These are phyloP conservation scores for Lucilia cuprina DNA, from an alignment of 1,140 invertebrate genomes.

Conservation along the genomic window DNA sequence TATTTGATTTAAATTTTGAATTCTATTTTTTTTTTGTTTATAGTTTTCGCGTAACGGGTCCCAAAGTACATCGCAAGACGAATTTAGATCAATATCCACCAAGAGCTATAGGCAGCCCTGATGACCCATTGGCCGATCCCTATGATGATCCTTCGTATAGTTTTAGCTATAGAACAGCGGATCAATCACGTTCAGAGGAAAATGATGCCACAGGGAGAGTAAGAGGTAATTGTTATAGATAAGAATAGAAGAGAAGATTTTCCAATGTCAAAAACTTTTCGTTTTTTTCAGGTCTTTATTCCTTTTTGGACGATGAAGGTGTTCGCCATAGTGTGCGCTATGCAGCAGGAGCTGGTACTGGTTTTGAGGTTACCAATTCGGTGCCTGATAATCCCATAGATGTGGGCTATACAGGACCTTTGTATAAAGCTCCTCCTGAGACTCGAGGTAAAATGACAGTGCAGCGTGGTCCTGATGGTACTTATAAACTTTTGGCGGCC, in stretches of 20 bases:
- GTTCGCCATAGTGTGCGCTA: slow-evolving; percentile 76
- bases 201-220: slow-evolving; percentile 69
- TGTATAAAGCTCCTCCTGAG: slow-evolving; percentile 55
- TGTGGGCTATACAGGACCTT: slow-evolving; percentile 54
- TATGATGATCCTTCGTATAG: slow-evolving; percentile 76
- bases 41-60: slow-evolving; percentile 72
- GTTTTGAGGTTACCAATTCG: slow-evolving; percentile 75
- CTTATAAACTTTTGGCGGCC: slow-evolving; percentile 71
- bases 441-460: slow-evolving; percentile 57
- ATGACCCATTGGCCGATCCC: slow-evolving; percentile 74
- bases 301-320: slow-evolving; percentile 74
- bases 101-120: slow-evolving; percentile 67
- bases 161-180: slow-evolving; percentile 71
- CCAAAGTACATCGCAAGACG: slow-evolving; percentile 73
- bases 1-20: background rate
- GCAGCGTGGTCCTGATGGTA: slow-evolving; percentile 54
- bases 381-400: slow-evolving; percentile 68
- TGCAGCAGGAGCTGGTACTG: slow-evolving; percentile 74
- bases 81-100: slow-evolving; percentile 71
- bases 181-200: slow-evolving; percentile 71
- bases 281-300: slow-evolving; percentile 66
- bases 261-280: background rate
- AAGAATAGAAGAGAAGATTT: background rate
- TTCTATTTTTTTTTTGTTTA: background rate
- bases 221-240: slow-evolving; percentile 61